A percentile compares a stretch with the other conserved stretches of the same genome.
Evolutionary conservation across 1,140 invertebrate species (phyloP).

Genomic region (Caenorhabditis brenneri): DNA sequence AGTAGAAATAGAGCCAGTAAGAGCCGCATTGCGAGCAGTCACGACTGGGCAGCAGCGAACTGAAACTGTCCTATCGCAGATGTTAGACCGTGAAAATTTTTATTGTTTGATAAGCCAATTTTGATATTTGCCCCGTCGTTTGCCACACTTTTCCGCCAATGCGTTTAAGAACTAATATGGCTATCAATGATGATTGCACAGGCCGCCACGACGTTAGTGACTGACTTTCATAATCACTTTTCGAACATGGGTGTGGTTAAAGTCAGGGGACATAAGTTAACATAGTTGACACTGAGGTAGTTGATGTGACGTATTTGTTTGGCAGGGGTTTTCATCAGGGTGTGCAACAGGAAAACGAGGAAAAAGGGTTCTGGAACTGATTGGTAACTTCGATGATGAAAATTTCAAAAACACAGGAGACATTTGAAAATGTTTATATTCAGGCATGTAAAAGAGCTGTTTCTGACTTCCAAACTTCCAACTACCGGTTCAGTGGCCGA

Average conservation of each 20-base stretch:
- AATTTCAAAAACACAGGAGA: too few relatives aligned
- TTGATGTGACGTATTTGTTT: neutral
- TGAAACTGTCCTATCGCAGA: slow-evolving; percentile 34
- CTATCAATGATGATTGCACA: slow-evolving; percentile 26
- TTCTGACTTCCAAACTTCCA: too few relatives aligned
- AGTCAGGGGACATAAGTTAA: neutral
- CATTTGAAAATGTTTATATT: too few relatives aligned
- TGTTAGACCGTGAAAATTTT: slow-evolving; percentile 16
- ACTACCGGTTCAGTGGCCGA: too few relatives aligned
- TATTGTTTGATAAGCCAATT: slow-evolving; percentile 41
- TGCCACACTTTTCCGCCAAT: neutral
- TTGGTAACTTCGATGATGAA: too few relatives aligned
- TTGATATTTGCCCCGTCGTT: slow-evolving; percentile 19
- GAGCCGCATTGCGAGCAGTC: slow-evolving; percentile 1
- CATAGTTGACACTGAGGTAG: neutral
- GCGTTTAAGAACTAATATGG: neutral
- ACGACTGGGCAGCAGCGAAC: slow-evolving; percentile 14
- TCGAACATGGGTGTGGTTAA: slow-evolving; percentile 5
- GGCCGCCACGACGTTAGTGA: neutral
- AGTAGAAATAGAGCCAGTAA: slow-evolving; percentile 35
- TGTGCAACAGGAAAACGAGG: too few relatives aligned
- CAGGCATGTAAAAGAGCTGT: too few relatives aligned
- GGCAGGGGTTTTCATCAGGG: too few relatives aligned
- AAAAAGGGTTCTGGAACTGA: too few relatives aligned
- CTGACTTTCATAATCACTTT: slow-evolving; percentile 7